Percentiles rank a stretch among this genome's conserved stretches.
phyloP scores from a whole-genome alignment of 2,797 vertebrate species.

The Iguana delicatissima region DNA sequence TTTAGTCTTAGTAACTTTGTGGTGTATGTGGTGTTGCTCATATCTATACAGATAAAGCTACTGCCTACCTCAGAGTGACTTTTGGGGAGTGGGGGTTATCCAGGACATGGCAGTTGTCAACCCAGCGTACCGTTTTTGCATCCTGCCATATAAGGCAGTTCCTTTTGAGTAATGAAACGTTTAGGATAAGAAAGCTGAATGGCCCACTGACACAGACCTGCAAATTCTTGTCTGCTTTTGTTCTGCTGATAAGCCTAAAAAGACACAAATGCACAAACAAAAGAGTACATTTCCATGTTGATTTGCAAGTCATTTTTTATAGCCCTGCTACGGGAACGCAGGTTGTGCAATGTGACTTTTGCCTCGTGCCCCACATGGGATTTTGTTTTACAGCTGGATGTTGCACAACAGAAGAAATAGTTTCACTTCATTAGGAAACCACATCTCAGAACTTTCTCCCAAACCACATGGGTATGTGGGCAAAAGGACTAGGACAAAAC shows the following conservation, averaged over 20 bases:
- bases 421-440: no score
- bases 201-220: no score
- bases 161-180: not conserved
- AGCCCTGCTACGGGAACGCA: not conserved
- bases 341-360: not conserved
- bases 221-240: not conserved
- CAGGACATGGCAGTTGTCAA: no score
- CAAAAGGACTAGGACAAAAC: not conserved
- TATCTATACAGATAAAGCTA: no score
- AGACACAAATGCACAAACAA: not conserved
- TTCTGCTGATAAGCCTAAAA: no score
- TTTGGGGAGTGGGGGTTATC: no score
- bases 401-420: not conserved
- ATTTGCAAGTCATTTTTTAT: not conserved
- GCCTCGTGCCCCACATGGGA: not conserved
- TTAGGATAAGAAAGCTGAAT: not conserved
- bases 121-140: rapidly evolving
- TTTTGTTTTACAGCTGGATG: not conserved
- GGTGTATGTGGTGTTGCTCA: no score
- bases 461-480: not conserved
- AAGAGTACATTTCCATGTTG: not conserved
- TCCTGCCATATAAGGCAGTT: not conserved
- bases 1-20: no score
- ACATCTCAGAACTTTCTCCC: no score
- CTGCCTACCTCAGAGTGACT: no score